phyloP scores from a whole-genome alignment of 2,113 vertebrate species.

The Sander lucioperca region DNA sequence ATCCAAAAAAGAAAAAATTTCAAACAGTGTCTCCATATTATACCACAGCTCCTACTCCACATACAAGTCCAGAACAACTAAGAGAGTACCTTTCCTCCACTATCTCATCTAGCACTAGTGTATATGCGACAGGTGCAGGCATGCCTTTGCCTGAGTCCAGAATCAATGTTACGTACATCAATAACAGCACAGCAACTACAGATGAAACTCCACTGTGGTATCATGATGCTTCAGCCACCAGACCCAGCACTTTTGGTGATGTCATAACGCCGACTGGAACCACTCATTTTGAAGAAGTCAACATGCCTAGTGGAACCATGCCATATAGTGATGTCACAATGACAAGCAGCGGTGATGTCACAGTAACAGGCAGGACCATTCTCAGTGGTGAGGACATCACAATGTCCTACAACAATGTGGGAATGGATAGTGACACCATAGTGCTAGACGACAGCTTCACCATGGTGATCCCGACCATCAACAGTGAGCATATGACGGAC shows the following conservation, averaged over 20 bases:
- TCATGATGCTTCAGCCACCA: conserved; percentile 19
- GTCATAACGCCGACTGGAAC: conserved; percentile 21
- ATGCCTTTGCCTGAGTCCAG: conserved; percentile 24
- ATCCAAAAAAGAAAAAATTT: conserved; percentile 46
- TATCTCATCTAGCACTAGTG: conserved; percentile 16
- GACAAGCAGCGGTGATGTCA: conserved; percentile 47
- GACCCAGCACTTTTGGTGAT: conserved; percentile 32
- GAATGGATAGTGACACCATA: conserved; percentile 53
- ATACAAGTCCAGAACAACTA: conserved; percentile 21
- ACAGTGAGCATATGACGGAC: conserved; percentile 53
- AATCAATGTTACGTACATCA: conserved; percentile 44
- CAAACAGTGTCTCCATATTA: conserved; percentile 1
- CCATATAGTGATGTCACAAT: conserved; percentile 41
- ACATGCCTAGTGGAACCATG: conserved; percentile 45
- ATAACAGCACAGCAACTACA: conserved; percentile 25
- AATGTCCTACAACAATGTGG: conserved; percentile 35
- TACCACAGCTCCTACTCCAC: conserved; percentile 25
- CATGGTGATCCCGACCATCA: conserved; percentile 62
- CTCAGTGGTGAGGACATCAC: conserved; percentile 59
- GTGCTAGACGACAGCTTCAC: conserved; percentile 62
- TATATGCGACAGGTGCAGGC: conserved; percentile 42
- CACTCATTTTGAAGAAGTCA: conserved; percentile 34
- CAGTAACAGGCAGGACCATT: conserved; percentile 49
- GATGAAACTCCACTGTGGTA: conserved; percentile 48
- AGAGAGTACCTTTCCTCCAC: conserved; percentile 39